Evolutionary conservation across 2,888 invertebrate genomes (phyloP), one percentile per base, ranked within the genome.

Genomic region (Brachyptera putata): DNA sequence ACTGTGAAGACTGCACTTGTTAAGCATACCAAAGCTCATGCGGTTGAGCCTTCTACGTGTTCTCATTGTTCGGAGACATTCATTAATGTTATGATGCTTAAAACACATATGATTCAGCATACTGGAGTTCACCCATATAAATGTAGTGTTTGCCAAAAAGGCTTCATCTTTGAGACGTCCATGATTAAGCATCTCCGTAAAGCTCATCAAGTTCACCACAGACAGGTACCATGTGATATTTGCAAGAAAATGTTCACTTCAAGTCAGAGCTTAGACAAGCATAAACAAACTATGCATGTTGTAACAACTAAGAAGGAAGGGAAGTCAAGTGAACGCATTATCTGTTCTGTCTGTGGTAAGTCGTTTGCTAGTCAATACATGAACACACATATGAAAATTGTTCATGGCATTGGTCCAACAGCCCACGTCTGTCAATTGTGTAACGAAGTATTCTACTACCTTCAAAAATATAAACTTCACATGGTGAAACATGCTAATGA

Each of bases 71-170:
- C 53, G 7, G 39, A 58, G 25, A 49, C 43, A 24, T 61, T 53
- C 34, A 46, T 55, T 22, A 58, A 57, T 16, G 46, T 43, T 14
- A 53, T 55, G 13, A 61, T 58, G 34, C 49, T 58, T 5, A 46
- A 34, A 5, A 55, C 57, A 16, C 61, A 61, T 36, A 53, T 61
- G 58, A 50, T 57, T 16, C 39, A 50, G 14, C 61, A 61, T 36
- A 58, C 58, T 24, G 18, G 14, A 9, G 57, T 41, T 13, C 14
- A 26, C 16, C 53, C 50, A 22, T 53, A 53, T 13, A 22, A 56
- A 1, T 57, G 61, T 1, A 55, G 24, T 13, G 43, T 16, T 11
- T 43, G 43, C 21, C 26, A 57, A 25, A 43, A 16, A 16, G 46
- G 34, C 18, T 46, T 46, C 22, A 36, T 34, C 16, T 53, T 30